Evolutionary conservation across 2,888 invertebrate species (phyloP).

Genomic region (Julus scanicus): DNA sequence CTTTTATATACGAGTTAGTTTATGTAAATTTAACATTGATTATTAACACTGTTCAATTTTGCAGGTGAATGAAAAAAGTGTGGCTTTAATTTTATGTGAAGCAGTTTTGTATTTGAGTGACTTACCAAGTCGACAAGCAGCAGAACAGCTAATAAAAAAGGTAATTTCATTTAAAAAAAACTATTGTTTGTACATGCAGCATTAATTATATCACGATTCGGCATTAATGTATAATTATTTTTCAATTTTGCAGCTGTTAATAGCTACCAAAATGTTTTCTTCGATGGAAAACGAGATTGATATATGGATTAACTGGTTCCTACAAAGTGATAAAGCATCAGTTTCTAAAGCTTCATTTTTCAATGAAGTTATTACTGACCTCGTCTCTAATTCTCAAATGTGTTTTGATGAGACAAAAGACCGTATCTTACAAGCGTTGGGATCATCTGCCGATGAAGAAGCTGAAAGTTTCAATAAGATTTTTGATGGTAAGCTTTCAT

Average conservation of each 20-base stretch:
- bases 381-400: conserved; percentile 19
- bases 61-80: conserved; percentile 14
- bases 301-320: conserved; percentile 38
- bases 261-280: conserved; percentile 28
- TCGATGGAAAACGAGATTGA: conserved; percentile 8
- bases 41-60: neutral
- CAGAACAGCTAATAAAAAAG: neutral
- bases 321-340: neutral
- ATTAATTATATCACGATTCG: neutral
- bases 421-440: neutral
- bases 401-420: conserved; percentile 25
- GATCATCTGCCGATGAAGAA: neutral
- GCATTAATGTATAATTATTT: neutral
- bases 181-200: neutral
- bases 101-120: neutral
- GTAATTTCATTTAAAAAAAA: neutral
- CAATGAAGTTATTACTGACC: neutral
- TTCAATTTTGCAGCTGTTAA: neutral
- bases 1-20: neutral
- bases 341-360: neutral
- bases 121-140: neutral
- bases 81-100: neutral
- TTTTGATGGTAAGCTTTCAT: conserved; percentile 31
- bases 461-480: conserved; percentile 22
- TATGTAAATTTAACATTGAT: neutral